Base-by-base conservation (phyloP, 2,113 vertebrate genomes). In the Nothoprocta perdicaria region DNA sequence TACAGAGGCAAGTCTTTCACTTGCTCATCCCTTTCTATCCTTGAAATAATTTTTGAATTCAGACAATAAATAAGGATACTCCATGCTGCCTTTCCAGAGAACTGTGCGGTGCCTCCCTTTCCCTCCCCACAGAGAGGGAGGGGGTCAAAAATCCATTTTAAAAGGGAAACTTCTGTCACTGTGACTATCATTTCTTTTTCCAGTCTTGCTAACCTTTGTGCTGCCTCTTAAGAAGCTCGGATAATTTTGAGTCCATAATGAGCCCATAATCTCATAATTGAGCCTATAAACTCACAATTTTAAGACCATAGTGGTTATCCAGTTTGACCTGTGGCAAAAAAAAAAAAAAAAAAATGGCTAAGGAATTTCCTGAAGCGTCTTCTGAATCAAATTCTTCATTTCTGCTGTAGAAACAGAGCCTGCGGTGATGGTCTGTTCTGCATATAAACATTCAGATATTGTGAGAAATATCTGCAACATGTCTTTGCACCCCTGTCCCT, bases 231-330 rank as follows among this genome's bases (percentile, higher is more conserved):
- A 84, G 62, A 74, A 78, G 31, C 38, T 46, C 84, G 16, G 33
- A 91, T 84, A 80, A 63, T 88, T 89, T 26, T 95, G 31, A 88
- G 35, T 91, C 7, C 10, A 22, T 94, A 92, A 92, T 92, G 91
- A 92, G 60, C 38, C 17, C 1, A 6, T 91, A 82, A 92, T 85
- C 76, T 31, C 12, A 14, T 94, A 92, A 92, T 35, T 85, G 72
- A 87, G 84, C 57, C 40, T 76, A 84, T 80, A 76, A 87, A 80
- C 46, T 83, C 72, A 63, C 80, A 88, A 83, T 94, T 93, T 95
- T 85, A 53, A 92, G 31, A 85, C 5, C 0, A 3, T 92, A 91
- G 91, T 82, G 90, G 72, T 91, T 89, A 67, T 55, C 29, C 43
- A 46, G 68, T 53, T 91, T 89, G 87, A 89, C 84, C 82, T 66